A percentile compares a stretch with the other conserved stretches of the same genome.
Evolutionary conservation across 2,113 vertebrate genomes (phyloP).

Genomic region (Orycteropus afer): DNA sequence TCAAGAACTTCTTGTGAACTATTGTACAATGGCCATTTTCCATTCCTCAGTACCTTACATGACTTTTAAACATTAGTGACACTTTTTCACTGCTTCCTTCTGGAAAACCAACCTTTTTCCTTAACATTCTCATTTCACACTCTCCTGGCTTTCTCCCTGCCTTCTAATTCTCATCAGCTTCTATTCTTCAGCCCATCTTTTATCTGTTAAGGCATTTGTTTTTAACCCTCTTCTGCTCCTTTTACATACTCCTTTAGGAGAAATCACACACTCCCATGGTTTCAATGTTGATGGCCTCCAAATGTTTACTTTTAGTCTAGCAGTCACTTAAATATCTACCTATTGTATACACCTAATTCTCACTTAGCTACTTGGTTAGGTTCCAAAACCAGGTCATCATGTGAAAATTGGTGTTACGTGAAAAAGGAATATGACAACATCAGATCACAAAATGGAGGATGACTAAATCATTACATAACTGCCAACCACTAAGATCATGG

Average conservation of each 20-base stretch:
- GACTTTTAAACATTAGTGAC: not conserved
- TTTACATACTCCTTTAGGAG: not conserved
- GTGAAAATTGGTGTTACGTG: not conserved
- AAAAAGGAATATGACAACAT: not conserved
- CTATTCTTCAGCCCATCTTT: not conserved
- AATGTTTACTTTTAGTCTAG: conserved; percentile 11
- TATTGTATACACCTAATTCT: not conserved
- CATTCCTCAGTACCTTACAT: not conserved
- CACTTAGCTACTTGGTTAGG: not conserved
- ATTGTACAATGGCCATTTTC: not conserved
- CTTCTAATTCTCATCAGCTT: not conserved
- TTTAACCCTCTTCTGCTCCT: not conserved
- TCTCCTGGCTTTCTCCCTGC: not conserved
- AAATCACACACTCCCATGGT: not conserved
- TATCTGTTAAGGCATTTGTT: not conserved
- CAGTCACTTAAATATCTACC: not conserved
- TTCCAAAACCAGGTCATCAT: not conserved
- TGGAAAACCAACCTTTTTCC: not conserved
- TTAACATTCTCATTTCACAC: not conserved
- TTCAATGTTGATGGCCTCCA: not conserved
- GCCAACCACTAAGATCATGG: not conserved
- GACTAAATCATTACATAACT: not conserved
- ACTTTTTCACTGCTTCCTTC: not conserved
- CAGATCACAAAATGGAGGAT: not conserved
- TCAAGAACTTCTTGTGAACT: not conserved